phyloP scores from a whole-genome alignment of 2,113 vertebrate genomes.

The Nanorana parkeri region DNA sequence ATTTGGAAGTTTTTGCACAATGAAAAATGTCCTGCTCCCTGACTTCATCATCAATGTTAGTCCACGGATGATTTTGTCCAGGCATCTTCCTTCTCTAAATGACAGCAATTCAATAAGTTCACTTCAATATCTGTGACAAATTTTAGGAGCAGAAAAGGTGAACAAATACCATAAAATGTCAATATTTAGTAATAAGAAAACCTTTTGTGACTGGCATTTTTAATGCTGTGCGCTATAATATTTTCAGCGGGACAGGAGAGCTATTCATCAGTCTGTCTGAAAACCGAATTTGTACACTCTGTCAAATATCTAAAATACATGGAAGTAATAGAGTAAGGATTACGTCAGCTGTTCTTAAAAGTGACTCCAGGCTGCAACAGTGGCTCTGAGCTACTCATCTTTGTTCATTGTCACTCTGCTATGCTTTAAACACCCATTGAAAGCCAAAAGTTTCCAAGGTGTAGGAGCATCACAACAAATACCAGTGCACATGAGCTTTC shows the following conservation, averaged over 20 bases:
- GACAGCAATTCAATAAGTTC: slow-evolving; percentile 30
- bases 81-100: not conserved
- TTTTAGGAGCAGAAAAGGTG: not conserved
- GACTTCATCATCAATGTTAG: not conserved
- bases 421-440: too few relatives aligned
- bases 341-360: too few relatives aligned
- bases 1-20: not conserved
- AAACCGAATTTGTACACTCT: not conserved
- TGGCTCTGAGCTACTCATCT: too few relatives aligned
- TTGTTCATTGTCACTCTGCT: too few relatives aligned
- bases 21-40: not conserved
- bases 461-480: too few relatives aligned
- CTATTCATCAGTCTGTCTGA: slow-evolving; percentile 12
- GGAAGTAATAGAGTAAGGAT: not conserved
- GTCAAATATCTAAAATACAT: slow-evolving; percentile 9
- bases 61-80: not conserved
- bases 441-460: too few relatives aligned
- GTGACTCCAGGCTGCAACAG: too few relatives aligned
- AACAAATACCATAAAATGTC: slow-evolving; percentile 33
- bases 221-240: not conserved
- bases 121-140: slow-evolving; percentile 23
- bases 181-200: slow-evolving; percentile 36
- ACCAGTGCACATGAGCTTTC: too few relatives aligned
- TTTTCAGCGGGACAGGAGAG: not conserved
- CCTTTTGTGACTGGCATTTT: not conserved